A percentile compares a stretch with the other conserved stretches of the same genome.
phyloP scores from a whole-genome alignment of 2,797 vertebrate genomes.

The Oryzias dopingdopingensis region DNA sequence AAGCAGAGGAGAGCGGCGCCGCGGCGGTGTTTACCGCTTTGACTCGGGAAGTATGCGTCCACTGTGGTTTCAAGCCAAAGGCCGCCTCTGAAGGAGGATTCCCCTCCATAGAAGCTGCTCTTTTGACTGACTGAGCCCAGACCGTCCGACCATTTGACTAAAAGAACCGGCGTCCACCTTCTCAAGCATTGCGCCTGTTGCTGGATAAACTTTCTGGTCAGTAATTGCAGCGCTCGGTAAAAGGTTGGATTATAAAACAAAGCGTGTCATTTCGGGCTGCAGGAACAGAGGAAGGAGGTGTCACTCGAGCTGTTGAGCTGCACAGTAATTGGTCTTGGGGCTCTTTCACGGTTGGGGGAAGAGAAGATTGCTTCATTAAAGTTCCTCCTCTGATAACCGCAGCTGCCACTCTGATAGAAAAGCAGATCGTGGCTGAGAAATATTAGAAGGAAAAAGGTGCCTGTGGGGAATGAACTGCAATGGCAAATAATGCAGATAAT shows the following conservation, averaged over 20 bases:
- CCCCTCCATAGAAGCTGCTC: constrained; percentile 28
- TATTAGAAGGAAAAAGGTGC: constrained; percentile 31
- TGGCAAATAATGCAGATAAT: constrained; percentile 61
- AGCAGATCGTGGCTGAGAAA: constrained; percentile 65
- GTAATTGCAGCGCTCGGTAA: constrained; percentile 70
- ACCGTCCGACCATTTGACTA: constrained; percentile 30
- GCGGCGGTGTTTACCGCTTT: constrained; percentile 41
- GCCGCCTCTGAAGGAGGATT: constrained; percentile 18
- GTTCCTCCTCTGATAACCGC: constrained; percentile 73
- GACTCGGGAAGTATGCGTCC: constrained; percentile 28
- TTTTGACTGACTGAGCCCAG: constrained; percentile 42
- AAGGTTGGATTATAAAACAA: constrained; percentile 66
- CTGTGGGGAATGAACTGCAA: constrained; percentile 52
- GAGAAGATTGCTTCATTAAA: constrained; percentile 80
- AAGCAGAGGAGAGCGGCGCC: constrained; percentile 28
- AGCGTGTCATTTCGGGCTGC: constrained; percentile 67
- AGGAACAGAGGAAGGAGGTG: constrained; percentile 63
- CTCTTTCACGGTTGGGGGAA: constrained; percentile 70
- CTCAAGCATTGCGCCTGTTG: constrained; percentile 44
- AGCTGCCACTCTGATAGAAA: constrained; percentile 55
- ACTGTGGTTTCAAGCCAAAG: constrained; percentile 30
- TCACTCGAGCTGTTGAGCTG: constrained; percentile 59
- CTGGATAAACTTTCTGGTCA: constrained; percentile 57
- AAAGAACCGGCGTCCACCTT: constrained; percentile 37
- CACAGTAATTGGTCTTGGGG: constrained; percentile 73